Base-by-base conservation (phyloP, 1,140 invertebrate genomes). In the Drusus annulatus region DNA sequence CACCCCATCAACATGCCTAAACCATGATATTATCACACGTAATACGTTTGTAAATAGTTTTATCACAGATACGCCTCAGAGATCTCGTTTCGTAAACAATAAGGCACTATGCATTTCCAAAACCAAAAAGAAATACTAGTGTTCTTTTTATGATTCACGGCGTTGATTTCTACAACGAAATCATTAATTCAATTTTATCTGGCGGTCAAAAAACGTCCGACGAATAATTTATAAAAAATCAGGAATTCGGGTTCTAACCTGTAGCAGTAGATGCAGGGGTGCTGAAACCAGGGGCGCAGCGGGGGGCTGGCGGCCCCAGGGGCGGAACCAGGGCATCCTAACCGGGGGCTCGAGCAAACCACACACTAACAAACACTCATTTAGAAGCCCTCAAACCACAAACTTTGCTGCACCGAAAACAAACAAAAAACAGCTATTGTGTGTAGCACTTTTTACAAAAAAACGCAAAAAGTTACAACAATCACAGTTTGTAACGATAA, bases 321-420 rank as follows among this genome's bases (percentile, higher is more conserved):
- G 56, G 50, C 62, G 65, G 28, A 83, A 78, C 81, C 78, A 83
- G 23, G 81, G 81, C 81, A 83, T 83, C 17, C 62, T 62, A 63
- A 76, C 10, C 10, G n/a, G 68, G 8, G 15, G 15, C 19, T 25
- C 52, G 19, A 45, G 51, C 13, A 36, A 36, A 36, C 31, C 45
- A 10, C 19, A n/a, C 65, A 50, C 28, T 71, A 19, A 71, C 31
- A n/a, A 28, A 45, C 17, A 19, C 65, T 36, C 45, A 71, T 71
- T 71, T 45, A 71, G 13, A 71, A 19, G 15, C 36, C 19, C 25
- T 7, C 23, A 51, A 15, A 28, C 31, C 28, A 69, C 36, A 19
- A 45, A 36, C 7, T 23, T 36, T 36, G 3, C 8, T 0, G 4
- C 7, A 36, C 3, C 15, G 7, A 28, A 25, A 23, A 58, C 4